A percentile compares a stretch with the other conserved stretches of the same genome.
Conservation (phyloP, 2,888 invertebrate genomes). For the Mechanitis mazaeus region DNA sequence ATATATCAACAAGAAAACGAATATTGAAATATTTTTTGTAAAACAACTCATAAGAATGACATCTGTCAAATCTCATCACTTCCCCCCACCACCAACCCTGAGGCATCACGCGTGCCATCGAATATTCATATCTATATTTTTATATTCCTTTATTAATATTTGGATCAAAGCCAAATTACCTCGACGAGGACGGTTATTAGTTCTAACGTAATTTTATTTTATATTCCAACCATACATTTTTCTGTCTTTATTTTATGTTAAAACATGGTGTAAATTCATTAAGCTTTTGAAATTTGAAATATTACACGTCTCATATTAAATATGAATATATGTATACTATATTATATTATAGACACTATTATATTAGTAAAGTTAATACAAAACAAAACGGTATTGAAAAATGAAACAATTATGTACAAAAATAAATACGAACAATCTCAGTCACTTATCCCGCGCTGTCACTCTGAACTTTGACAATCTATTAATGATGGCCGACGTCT, state of each 20-base stretch:
- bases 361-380: no score
- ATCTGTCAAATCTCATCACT: conserved; percentile 2
- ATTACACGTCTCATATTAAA: background rate
- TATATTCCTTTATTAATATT: conserved; percentile 54
- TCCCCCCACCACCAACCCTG: conserved; percentile 36
- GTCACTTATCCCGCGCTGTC: conserved; percentile 11
- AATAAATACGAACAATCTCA: no score
- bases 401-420: no score
- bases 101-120: conserved; percentile 59
- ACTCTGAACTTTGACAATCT: conserved; percentile 45
- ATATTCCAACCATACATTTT: conserved; percentile 20
- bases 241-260: conserved; percentile 14
- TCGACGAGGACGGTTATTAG: conserved; percentile 26
- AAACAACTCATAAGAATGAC: conserved; percentile 22
- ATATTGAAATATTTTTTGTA: background rate
- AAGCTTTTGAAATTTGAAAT: no score
- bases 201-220: conserved; percentile 26
- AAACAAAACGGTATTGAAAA: no score
- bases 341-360: no score
- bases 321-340: no score
- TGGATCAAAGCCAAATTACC: conserved; percentile 56
- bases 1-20: no score
- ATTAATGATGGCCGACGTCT: conserved; percentile 44
- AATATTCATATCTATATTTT: conserved; percentile 62
- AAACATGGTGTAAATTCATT: background rate